Base-by-base conservation (phyloP, 2,113 vertebrate species). In the Dendrocopos noguchii region DNA sequence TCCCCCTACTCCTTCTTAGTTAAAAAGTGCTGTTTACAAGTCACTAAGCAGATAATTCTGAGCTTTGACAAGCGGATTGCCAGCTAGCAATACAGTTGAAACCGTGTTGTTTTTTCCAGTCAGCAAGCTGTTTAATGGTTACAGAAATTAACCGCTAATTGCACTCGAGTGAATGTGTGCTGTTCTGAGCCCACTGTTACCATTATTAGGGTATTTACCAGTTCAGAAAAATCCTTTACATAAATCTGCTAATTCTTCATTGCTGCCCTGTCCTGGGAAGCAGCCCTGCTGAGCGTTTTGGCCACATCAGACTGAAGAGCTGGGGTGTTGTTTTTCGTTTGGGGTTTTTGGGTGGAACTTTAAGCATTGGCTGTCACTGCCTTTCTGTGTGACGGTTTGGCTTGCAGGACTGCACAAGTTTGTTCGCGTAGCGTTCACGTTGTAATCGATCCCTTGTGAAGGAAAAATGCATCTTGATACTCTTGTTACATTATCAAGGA, bases 141-240 rank as follows among this genome's bases (percentile, higher is more conserved):
- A 93, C 84, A 90, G 80, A 95, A 96, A 97, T 96, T 88, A 95
- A 95, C 91, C 77, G 71, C 90, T 95, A 94, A 97, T 96, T 95
- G 82, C 93, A 78, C 68, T 93, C 88, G 67, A 91, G 65, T 88
- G 88, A 95, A 66, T 93, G 73, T 73, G 46, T 88, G 79, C 75
- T 88, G 92, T 91, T 86, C 80, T 70, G 90, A 95, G 57, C 66
- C 77, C 53, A 68, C 27, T 18, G 78, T 94, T 96, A 52, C 64
- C 53, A 66, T 74, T 81, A 65, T 53, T 83, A 91, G 53, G 75
- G 71, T 84, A 90, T 92, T 91, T 91, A 81, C 91, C 70, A 61
- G 63, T 86, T 88, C 3, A 16, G 68, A 65, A 93, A 44, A 90
- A 82, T 57, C 83, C 55, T 81, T 79, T 71, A 16, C 73, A 15